Base-by-base conservation (phyloP, 2,888 invertebrate species). In the Orthonevra nobilis region DNA sequence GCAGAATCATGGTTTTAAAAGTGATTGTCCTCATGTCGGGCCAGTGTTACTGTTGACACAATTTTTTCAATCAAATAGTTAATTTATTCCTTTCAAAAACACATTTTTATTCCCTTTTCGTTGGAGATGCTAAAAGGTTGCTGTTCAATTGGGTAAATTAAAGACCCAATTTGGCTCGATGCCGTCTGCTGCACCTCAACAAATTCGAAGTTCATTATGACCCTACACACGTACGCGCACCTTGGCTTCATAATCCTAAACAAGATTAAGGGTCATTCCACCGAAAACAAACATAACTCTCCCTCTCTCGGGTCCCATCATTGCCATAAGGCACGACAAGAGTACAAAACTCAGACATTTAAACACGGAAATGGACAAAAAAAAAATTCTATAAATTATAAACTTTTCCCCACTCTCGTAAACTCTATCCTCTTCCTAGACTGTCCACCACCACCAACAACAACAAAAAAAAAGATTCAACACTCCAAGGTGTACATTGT, bases 401-500 rank as follows among this genome's bases (percentile, higher is more conserved):
- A 60, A 69, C 12, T 19, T 69, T 61, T 44, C 14, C 34, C 32
- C 14, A 1, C 6, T 17, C 3, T 32, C 19, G n/a, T n/a, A n/a
- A n/a, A n/a, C n/a, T n/a, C n/a, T n/a, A n/a, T n/a, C n/a, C n/a
- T n/a, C n/a, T n/a, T n/a, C n/a, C n/a, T n/a, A n/a, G n/a, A n/a
- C n/a, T n/a, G 12, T 34, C 12, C 36, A 10, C 23, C 15, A 3
- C 32, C 19, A n/a, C 44, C 44, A 40, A 42, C 42, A 20, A 10
- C 20, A n/a, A n/a, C 15, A n/a, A 23, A 44, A 54, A 54, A 34
- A 44, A 44, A 19, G n/a, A 46, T 38, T n/a, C 14, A 30, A 30
- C n/a, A n/a, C 17, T 40, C 30, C 34, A 50, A 72, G 63, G 72
- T 72, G 44, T 56, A 66, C 32, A 66, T 30, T 58, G 56, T 73